Percentiles rank a stretch among this genome's conserved stretches.
These are phyloP conservation scores for Diploptera punctata DNA, from an alignment of 2,888 invertebrate genomes.

Conservation along the genomic window DNA sequence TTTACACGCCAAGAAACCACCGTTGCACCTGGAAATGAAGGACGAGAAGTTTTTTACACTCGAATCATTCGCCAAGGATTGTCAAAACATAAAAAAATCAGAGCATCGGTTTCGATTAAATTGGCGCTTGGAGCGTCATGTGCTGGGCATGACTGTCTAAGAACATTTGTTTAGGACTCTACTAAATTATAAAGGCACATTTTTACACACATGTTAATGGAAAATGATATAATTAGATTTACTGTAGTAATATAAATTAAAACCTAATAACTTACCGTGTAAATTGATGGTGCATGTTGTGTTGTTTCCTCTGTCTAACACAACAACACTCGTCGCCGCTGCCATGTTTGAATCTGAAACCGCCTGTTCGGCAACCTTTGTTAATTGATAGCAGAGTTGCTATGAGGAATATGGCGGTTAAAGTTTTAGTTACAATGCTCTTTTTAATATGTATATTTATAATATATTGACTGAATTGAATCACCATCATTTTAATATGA, in stretches of 20 bases:
- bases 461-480: no score
- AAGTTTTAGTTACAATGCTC: no score
- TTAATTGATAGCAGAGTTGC: constrained; percentile 34
- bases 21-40: constrained; percentile 81
- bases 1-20: constrained; percentile 96
- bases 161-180: constrained; percentile 19
- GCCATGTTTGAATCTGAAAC: constrained; percentile 48
- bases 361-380: constrained; percentile 44
- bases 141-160: constrained; percentile 38
- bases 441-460: no score
- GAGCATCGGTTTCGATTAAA: constrained; percentile 40
- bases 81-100: constrained; percentile 45
- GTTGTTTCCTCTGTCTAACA: constrained; percentile 94
- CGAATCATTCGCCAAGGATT: constrained; percentile 34
- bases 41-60: constrained; percentile 30
- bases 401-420: constrained; percentile 30
- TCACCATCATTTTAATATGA: no score
- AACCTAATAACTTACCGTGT: constrained; percentile 75
- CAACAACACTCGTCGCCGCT: constrained; percentile 92
- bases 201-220: background rate
- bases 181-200: constrained; percentile 5
- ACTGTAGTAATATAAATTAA: background rate
- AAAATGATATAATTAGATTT: background rate
- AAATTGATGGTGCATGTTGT: constrained; percentile 96
- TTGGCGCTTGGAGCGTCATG: constrained; percentile 40